Percentiles rank a stretch among this genome's conserved stretches.
Conservation (phyloP, 2,113 vertebrate genomes). For the Peromyscus polionotus region DNA sequence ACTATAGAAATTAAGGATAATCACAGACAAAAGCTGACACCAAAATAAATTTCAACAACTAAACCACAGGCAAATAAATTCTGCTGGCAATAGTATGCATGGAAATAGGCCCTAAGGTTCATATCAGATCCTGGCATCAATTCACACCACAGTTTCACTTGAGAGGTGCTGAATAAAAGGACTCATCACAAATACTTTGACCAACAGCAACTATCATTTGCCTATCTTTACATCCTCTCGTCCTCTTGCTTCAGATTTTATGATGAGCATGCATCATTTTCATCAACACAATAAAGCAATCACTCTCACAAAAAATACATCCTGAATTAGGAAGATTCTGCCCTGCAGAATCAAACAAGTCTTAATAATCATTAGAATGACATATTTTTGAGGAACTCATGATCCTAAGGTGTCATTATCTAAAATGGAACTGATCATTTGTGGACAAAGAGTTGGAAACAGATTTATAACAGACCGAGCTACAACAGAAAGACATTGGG, state of each 20-base stretch:
- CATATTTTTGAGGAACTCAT: background rate
- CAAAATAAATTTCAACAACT: background rate
- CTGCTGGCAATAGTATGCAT: background rate
- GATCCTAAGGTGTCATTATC: background rate
- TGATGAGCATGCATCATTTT: background rate
- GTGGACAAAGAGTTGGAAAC: background rate
- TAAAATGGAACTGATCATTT: background rate
- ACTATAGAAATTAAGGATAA: background rate
- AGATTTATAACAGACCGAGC: background rate
- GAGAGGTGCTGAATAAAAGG: no score
- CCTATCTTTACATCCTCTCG: fast-evolving
- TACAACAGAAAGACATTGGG: background rate
- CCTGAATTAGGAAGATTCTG: background rate
- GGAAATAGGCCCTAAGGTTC: fast-evolving
- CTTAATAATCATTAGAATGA: background rate
- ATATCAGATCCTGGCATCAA: fast-evolving
- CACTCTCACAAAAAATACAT: background rate
- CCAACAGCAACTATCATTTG: fast-evolving
- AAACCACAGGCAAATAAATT: background rate
- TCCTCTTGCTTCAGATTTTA: background rate
- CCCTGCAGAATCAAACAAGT: background rate
- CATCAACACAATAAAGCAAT: background rate
- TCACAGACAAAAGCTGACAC: background rate
- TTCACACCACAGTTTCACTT: background rate
- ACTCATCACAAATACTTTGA: fast-evolving